Conservation (phyloP, 2,888 invertebrate genomes). For the Amorpha juglandis region DNA sequence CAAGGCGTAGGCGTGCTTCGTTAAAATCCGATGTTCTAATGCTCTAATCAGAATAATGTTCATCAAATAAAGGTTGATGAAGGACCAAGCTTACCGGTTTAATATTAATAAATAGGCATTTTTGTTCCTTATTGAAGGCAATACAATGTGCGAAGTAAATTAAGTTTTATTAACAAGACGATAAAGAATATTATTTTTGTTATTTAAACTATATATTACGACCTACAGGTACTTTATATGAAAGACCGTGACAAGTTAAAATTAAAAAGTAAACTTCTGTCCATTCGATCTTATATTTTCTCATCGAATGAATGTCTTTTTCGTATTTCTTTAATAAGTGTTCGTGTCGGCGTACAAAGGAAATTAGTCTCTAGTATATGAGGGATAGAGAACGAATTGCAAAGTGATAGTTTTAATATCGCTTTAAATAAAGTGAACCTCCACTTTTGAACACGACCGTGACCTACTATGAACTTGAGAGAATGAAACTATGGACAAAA, state of each 20-base stretch:
- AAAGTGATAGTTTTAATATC: constrained; percentile 25
- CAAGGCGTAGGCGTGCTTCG: too few relatives aligned
- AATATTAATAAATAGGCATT: neutral
- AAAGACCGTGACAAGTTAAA: constrained; percentile 9
- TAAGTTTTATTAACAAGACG: neutral
- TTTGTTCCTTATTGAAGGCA: neutral
- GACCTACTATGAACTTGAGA: constrained; percentile 51
- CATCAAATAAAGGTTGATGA: neutral
- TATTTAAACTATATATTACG: neutral
- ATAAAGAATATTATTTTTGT: neutral
- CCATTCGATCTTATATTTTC: neutral
- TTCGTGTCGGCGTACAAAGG: neutral
- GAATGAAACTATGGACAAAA: constrained; percentile 20
- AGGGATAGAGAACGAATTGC: constrained; percentile 31
- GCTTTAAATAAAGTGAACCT: constrained; percentile 36
- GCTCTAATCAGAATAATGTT: too few relatives aligned
- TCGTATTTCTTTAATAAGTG: constrained; percentile 13
- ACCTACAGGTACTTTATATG: neutral
- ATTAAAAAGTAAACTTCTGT: constrained; percentile 17
- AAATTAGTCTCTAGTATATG: neutral
- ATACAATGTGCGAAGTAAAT: neutral
- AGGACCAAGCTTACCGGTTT: neutral
- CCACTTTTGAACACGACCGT: constrained; percentile 43
- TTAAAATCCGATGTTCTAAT: too few relatives aligned
- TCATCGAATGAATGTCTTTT: neutral